Evolutionary conservation across 2,113 vertebrate genomes (phyloP).

Genomic region (Microtus montanus): DNA sequence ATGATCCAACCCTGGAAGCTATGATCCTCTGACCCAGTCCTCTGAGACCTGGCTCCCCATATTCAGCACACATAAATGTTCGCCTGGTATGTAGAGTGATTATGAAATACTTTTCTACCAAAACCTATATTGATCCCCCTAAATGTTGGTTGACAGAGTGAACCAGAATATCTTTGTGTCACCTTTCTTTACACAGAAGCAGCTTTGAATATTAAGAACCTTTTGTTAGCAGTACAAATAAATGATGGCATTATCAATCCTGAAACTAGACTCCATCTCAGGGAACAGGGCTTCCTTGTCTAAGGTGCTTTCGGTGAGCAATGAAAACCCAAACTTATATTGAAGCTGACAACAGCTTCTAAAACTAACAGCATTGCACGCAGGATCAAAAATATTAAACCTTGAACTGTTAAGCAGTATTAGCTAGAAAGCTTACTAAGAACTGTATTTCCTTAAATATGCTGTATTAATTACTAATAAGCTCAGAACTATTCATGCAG

Average conservation of each 20-base stretch:
- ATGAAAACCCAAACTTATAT: background rate
- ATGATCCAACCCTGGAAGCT: background rate
- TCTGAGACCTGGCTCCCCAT: too few species aligned
- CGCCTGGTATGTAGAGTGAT: background rate
- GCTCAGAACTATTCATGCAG: constrained; percentile 3
- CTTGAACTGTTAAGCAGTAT: constrained; percentile 12
- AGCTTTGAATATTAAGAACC: background rate
- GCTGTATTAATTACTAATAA: constrained; percentile 31
- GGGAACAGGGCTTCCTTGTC: background rate
- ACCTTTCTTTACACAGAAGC: constrained; percentile 22
- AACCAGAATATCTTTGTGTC: background rate
- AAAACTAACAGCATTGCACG: background rate
- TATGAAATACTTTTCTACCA: constrained; percentile 12
- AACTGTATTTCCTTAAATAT: constrained; percentile 2
- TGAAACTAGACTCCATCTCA: constrained; percentile 42
- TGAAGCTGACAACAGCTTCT: background rate
- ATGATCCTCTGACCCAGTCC: background rate
- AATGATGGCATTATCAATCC: constrained; percentile 48
- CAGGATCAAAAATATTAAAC: constrained; percentile 39
- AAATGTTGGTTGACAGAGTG: background rate
- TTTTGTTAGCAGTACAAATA: constrained; percentile 36
- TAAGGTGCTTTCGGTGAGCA: background rate
- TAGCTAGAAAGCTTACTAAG: background rate
- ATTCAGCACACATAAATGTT: background rate
- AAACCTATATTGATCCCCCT: background rate